Base-by-base conservation (phyloP, 2,888 invertebrate species). In the Tiphia femorata region DNA sequence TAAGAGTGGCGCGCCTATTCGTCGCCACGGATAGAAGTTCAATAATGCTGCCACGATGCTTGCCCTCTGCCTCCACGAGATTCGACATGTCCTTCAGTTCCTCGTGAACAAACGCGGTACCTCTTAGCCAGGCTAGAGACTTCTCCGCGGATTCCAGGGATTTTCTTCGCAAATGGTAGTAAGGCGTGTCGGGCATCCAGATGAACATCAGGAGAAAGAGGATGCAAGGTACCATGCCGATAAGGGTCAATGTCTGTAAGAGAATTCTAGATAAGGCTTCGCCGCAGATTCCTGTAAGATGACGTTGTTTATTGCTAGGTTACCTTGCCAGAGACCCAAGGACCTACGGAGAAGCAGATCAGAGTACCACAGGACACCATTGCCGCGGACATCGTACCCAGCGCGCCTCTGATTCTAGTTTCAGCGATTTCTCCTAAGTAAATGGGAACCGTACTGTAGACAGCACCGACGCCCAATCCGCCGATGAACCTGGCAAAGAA, bases 391-490 rank as follows among this genome's bases (percentile, higher is more conserved):
- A 66, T 35, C 4, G 25, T 23, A 12, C 44, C 49, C 10, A 60
- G 27, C 1, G 56, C 59, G 3, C 72, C 72, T 44, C 72, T 67
- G 14, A 62, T 47, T n/a, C 23, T 61, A 5, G 56, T 41, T 8
- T 73, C 68, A 1, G 64, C 57, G 6, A 73, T 51, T 44, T 73
- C 72, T 10, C 68, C 63, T 1, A 63, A 6, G 17, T 72, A 73
- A 19, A 63, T 44, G 1, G 72, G 67, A 4, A 58, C 35, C 4
- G 40, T 30, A 1, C 48, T 19, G 19, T 4, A 67, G 12, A 19
- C 2, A 3, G 41, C 58, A 7, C 72, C 72, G 6, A 50, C 1
- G 2, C 64, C 57, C 1, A 65, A 0, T 1, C 72, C 72, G 12
- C 19, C 6, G 17, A 61, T 16, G n/a, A 72, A 48, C 43, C 68